Base-by-base conservation (phyloP, 2,113 vertebrate genomes). In the Cyrtonyx montezumae region DNA sequence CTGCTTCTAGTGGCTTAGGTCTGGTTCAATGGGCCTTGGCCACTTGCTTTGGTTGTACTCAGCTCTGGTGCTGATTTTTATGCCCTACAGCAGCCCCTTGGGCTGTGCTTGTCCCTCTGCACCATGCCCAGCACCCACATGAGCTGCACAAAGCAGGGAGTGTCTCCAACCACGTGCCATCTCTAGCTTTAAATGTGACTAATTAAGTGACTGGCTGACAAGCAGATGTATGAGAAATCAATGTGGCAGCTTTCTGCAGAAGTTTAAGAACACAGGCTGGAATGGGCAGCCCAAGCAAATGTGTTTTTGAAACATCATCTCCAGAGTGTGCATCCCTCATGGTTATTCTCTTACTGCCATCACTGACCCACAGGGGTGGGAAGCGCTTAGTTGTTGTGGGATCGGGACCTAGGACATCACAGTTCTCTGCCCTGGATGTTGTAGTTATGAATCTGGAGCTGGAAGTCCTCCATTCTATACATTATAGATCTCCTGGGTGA, bases 291-390 rank as follows among this genome's bases (percentile, higher is more conserved):
- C 15, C 34, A 4, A 1, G 37, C 17, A 65, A 68, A 37, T 11
- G n/a, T 40, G 93, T 11, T 48, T 89, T 81, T 84, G 85, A 95
- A 96, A 78, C 95, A 75, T 85, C 97, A 91, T 55, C 85, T 91
- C 75, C 92, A 89, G 93, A 94, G 93, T 32, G 51, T 2, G 46
- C 69, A 40, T 89, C 73, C 69, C 76, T 90, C 13, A 0, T 45
- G 53, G 71, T 73, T 67, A 3, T 89, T 58, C 71, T 43, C 55
- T 87, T 48, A 5, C 32, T 28, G 9, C 43, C 18, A 30, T 17
- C 11, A 2, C 45, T 70, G 84, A 76, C 25, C n/a, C 18, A 77
- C n/a, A 20, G 46, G 4, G 16, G 23, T 67, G 74, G 66, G 37
- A 43, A 55, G 26, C 9, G 28, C 32, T 22, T 15, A 11, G 40